Evolutionary conservation across 2,888 invertebrate species (phyloP).

Genomic region (Brachypterus glaber): DNA sequence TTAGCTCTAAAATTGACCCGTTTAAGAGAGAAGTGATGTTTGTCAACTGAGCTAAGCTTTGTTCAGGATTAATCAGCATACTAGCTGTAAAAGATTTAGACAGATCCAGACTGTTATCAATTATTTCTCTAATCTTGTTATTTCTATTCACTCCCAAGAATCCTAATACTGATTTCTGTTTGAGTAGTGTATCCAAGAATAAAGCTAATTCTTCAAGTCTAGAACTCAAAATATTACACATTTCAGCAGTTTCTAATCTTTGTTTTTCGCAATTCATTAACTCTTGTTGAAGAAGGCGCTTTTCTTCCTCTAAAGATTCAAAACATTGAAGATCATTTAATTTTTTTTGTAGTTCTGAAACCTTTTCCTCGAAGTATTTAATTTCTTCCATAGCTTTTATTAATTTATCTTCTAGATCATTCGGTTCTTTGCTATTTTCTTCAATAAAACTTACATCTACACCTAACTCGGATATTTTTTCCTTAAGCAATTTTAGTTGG

Average conservation of each 20-base stretch:
- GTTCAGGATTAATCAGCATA: slow-evolving; percentile 40
- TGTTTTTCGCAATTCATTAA: slow-evolving; percentile 36
- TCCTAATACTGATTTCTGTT: slow-evolving; percentile 50
- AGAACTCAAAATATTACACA: slow-evolving; percentile 45
- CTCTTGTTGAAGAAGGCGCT: slow-evolving; percentile 30
- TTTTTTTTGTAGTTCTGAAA: slow-evolving; percentile 34
- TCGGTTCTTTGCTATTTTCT: no score
- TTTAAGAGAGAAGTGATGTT: slow-evolving; percentile 42
- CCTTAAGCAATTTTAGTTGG: slow-evolving; percentile 31
- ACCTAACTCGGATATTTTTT: slow-evolving; percentile 33
- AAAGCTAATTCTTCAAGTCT: slow-evolving; percentile 56
- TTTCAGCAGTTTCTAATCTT: slow-evolving; percentile 38
- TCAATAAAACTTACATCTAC: slow-evolving; percentile 25
- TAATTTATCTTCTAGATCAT: slow-evolving; percentile 23
- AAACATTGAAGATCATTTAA: slow-evolving; percentile 25
- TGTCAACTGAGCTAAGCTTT: slow-evolving; percentile 43
- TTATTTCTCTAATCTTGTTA: slow-evolving; percentile 45
- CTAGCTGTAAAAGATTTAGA: slow-evolving; percentile 43
- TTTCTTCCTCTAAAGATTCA: slow-evolving; percentile 16
- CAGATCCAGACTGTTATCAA: slow-evolving; percentile 46
- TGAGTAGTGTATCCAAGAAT: slow-evolving; percentile 54
- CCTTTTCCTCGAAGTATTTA: slow-evolving; percentile 25
- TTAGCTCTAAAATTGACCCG: slow-evolving; percentile 27
- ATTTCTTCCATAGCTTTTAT: not conserved
- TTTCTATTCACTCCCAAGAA: slow-evolving; percentile 45